Evolutionary conservation across 2,797 vertebrate species (phyloP).

Genomic region (Chelon auratus): DNA sequence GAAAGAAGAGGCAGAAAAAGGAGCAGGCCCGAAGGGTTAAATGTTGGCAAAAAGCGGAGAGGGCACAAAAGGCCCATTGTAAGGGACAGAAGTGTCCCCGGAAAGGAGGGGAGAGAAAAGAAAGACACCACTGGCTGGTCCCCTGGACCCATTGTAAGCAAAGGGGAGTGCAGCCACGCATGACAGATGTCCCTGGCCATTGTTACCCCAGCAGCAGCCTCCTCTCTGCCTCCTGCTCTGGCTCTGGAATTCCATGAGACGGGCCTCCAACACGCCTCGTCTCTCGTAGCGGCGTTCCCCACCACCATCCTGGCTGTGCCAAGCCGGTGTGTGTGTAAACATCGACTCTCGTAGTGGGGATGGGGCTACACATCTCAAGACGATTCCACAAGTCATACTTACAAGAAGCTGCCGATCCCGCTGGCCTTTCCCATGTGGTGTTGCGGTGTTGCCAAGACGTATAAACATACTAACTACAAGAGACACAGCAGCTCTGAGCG

Average conservation of each 20-base stretch:
- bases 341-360: constrained; percentile 31
- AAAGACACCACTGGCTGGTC: constrained; percentile 85
- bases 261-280: constrained; percentile 53
- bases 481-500: constrained; percentile 14
- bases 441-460: neutral
- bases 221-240: constrained; percentile 81
- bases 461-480: constrained; percentile 3
- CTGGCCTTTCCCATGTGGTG: constrained; percentile 44
- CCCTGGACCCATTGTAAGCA: constrained; percentile 83
- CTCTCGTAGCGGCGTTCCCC: constrained; percentile 27
- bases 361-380: constrained; percentile 19
- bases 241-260: constrained; percentile 82
- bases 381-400: constrained; percentile 52
- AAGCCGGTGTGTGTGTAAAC: constrained; percentile 30
- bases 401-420: constrained; percentile 59
- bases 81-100: constrained; percentile 83
- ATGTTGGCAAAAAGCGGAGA: constrained; percentile 81
- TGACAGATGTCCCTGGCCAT: constrained; percentile 87
- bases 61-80: constrained; percentile 87
- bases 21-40: constrained; percentile 85
- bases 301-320: constrained; percentile 22
- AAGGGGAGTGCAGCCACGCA: constrained; percentile 87
- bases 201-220: constrained; percentile 84
- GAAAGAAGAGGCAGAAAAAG: constrained; percentile 82
- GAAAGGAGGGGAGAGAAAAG: constrained; percentile 85